These are phyloP conservation scores for Eulemur macaco DNA, from an alignment of 2,113 vertebrate species.

Conservation along the genomic window DNA sequence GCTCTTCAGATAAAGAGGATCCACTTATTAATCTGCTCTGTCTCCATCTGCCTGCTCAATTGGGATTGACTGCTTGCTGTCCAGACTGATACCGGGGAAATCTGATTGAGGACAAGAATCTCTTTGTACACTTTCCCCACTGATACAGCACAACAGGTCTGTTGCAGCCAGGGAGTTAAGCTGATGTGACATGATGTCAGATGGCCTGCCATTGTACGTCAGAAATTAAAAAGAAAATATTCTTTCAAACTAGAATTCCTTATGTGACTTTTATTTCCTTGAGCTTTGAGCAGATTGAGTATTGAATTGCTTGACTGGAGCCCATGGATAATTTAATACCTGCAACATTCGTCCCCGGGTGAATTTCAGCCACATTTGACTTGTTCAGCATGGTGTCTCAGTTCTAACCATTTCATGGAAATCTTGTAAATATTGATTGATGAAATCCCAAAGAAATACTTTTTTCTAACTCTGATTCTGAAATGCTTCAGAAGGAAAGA, in stretches of 20 bases:
- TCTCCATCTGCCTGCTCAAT: slow-evolving; percentile 82
- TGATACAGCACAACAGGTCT: slow-evolving; percentile 61
- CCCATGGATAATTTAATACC: slow-evolving; percentile 81
- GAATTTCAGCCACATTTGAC: slow-evolving; percentile 82
- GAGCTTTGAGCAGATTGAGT: slow-evolving; percentile 72
- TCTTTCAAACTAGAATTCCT: slow-evolving; percentile 79
- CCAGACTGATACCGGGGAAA: slow-evolving; percentile 72
- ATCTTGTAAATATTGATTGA: slow-evolving; percentile 82
- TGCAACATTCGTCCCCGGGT: slow-evolving; percentile 66
- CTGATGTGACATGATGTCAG: slow-evolving; percentile 76
- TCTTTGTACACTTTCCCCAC: slow-evolving; percentile 59
- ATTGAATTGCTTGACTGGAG: slow-evolving; percentile 79
- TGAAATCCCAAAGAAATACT: slow-evolving; percentile 77
- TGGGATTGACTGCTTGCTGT: slow-evolving; percentile 82
- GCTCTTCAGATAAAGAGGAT: slow-evolving; percentile 80
- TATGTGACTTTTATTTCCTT: slow-evolving; percentile 81
- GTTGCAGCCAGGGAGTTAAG: slow-evolving; percentile 64
- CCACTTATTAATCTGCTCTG: slow-evolving; percentile 80
- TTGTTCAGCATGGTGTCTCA: slow-evolving; percentile 74
- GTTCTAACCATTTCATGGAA: slow-evolving; percentile 78
- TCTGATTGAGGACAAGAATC: slow-evolving; percentile 76
- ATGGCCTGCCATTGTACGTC: slow-evolving; percentile 72
- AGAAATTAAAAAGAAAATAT: slow-evolving; percentile 82
- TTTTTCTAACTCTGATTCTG: slow-evolving; percentile 47
- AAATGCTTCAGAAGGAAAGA: slow-evolving; percentile 32